Evolutionary conservation across 1,140 invertebrate species (phyloP).

Genomic region (Lepidostoma basale): DNA sequence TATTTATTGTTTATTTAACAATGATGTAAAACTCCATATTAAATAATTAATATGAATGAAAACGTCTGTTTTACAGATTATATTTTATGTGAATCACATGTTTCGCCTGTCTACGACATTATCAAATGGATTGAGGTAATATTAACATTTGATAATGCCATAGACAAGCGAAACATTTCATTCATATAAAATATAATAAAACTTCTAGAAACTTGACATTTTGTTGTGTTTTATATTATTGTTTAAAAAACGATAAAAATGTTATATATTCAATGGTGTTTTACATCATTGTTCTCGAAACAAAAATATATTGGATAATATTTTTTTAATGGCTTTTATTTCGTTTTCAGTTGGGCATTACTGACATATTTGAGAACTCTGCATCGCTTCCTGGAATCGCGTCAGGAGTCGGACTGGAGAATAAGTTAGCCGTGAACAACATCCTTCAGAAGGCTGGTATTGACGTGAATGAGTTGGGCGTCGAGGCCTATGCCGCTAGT

Average conservation of each 20-base stretch:
- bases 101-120: no score
- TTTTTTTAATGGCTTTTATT: neutral
- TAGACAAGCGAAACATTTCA: no score
- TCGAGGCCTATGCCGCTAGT: constrained; percentile 76
- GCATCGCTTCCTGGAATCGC: constrained; percentile 72
- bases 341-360: constrained; percentile 68
- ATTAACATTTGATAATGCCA: no score
- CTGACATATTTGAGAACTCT: constrained; percentile 70
- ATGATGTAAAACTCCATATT: no score
- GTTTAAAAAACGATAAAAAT: neutral
- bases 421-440: constrained; percentile 69
- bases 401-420: constrained; percentile 56
- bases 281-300: no score
- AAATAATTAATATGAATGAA: no score
- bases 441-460: constrained; percentile 83
- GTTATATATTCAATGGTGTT: neutral
- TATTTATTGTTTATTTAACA: no score
- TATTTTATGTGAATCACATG: no score
- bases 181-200: no score
- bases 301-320: neutral
- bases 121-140: neutral
- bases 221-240: no score
- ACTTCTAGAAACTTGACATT: neutral
- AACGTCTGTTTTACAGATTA: no score
- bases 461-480: constrained; percentile 84